Evolutionary conservation across 2,797 vertebrate genomes (phyloP), one percentile per base, ranked within the genome.

Genomic region (Melanotaenia nigrans): DNA sequence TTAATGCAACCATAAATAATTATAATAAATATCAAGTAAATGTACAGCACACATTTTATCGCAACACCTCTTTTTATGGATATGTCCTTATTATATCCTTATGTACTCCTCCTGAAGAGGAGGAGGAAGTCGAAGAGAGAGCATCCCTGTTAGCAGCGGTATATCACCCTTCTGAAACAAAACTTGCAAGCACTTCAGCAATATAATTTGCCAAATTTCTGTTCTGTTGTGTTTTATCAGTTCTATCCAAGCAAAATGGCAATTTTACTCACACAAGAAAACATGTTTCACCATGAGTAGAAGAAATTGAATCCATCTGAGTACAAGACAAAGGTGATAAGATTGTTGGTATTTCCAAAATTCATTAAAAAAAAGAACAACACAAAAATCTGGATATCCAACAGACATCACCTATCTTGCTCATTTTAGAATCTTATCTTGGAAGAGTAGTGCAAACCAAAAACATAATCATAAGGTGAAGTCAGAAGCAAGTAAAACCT

Each of bases 1-100:
- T 96, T 96, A 96, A 96, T 96, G 96, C 95, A 96, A 96, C 94
- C 96, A 98, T 98, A 98, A 97, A 99, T 99, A 97, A 96, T 92
- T 95, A 94, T 96, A 97, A 99, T 99, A 99, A 98, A 99, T 99
- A 99, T 89, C 95, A 94, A 97, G 95, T 96, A 95, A 96, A 95
- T 96, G 94, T 94, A 95, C 95, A 96, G 96, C 96, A 95, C 94
- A 87, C 90, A 82, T 93, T 90, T 90, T 86, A 90, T 91, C 87
- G 79, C 84, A 91, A 95, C 94, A 94, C 93, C 86, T 83, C 88
- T 83, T 89, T 93, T 88, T 80, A 91, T 90, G 84, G 92, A 87
- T 86, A 85, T 79, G 93, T 94, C 90, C 89, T 91, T 91, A 88
- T 85, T 71, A 84, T 89, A 71, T 79, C 85, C 79, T 89, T 64